Base-by-base conservation (phyloP, 64 coral and sea anemone species). In the Stylophora pistillata region DNA sequence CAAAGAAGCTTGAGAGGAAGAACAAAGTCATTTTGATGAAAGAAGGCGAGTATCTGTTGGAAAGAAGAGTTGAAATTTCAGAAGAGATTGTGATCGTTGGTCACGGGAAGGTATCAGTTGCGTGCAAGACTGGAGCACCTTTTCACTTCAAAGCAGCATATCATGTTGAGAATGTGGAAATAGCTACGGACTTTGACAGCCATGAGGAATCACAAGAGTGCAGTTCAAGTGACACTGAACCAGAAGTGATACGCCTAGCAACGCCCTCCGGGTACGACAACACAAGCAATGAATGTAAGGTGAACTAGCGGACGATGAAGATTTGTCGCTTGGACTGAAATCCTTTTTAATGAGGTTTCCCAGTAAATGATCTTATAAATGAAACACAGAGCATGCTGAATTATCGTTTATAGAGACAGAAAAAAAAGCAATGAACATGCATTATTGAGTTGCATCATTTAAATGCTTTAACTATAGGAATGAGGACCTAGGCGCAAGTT, bases 11-110 rank as follows among this genome's bases (percentile, higher is more conserved):
- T 15, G 53, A 56, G 20, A 18, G 37, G 21, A 6, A n/a, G 53
- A 78, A 78, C 28, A 52, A 78, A 78, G 53, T 78, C 18, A 52
- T 78, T 78, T 13, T 78, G 10, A 14, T 78, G 10, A 78, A 78
- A 15, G 75, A 78, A 78, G 75, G 75, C n/a, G 75, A 78, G 21
- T 78, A 78, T 53, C 13, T 27, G 23, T 16, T 78, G 23, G 52
- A 78, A 10, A 78, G 10, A 20, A 78, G 10, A 28, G 53, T 78
- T 78, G 52, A 78, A 13, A 78, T 78, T 12, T 18, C 34, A 78
- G 52, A 27, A 78, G 13, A 52, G 10, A 56, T 78, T 2, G 75
- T 78, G 7, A 13, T 78, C 17, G 75, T 13, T 56, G 75, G 75
- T 78, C 53, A 52, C 21, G 74, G 74, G 6, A 77, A 77, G 55